A percentile compares a stretch with the other conserved stretches of the same genome.
phyloP scores from a whole-genome alignment of 2,888 invertebrate genomes.

The Epistrophe eligans region DNA sequence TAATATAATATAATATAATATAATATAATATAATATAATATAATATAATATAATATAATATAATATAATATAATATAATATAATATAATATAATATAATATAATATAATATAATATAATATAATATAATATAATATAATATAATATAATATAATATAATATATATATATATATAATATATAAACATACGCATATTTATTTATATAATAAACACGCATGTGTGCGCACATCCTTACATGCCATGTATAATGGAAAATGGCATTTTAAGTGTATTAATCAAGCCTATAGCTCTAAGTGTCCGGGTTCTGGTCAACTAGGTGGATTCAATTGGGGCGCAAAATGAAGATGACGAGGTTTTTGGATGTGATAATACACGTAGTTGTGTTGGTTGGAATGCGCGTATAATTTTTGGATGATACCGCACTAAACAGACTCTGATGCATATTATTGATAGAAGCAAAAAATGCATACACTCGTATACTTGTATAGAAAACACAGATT shows the following conservation, averaged over 20 bases:
- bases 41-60: no score
- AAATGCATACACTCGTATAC: not conserved
- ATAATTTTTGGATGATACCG: constrained; percentile 46
- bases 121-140: no score
- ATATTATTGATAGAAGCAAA: not conserved
- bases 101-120: no score
- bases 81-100: no score
- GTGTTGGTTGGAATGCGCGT: constrained; percentile 40
- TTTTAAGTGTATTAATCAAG: constrained; percentile 65
- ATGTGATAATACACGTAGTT: not conserved
- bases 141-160: not conserved
- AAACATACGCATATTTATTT: constrained; percentile 20
- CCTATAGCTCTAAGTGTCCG: constrained; percentile 41
- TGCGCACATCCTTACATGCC: constrained; percentile 42
- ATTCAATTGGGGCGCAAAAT: constrained; percentile 11
- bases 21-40: no score
- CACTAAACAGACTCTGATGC: not conserved
- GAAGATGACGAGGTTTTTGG: not conserved
- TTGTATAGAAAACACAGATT: not conserved
- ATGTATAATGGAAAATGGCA: constrained; percentile 50
- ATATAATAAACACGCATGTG: constrained; percentile 53
- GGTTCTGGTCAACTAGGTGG: constrained; percentile 48
- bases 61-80: no score
- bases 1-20: no score
- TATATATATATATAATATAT: not conserved